phyloP scores from a whole-genome alignment of 2,797 vertebrate genomes.

The Falco concolor region DNA sequence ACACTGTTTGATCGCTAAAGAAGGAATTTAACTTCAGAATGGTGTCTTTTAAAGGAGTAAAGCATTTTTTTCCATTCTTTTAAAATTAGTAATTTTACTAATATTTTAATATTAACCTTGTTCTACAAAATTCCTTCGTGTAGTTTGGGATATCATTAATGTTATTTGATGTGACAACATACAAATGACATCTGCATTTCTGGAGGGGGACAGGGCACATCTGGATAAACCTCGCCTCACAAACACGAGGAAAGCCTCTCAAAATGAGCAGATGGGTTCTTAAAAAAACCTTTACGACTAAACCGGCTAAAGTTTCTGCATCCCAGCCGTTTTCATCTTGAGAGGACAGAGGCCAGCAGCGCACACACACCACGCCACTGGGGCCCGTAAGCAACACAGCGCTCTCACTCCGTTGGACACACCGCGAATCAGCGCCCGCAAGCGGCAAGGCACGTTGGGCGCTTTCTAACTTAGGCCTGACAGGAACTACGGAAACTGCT shows the following conservation, averaged over 20 bases:
- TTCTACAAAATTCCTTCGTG: not conserved
- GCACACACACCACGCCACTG: fast-evolving
- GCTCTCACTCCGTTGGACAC: not conserved
- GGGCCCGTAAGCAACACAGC: not conserved
- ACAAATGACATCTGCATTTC: not conserved
- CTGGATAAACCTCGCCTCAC: not conserved
- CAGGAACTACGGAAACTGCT: too few species aligned
- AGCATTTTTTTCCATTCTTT: not conserved
- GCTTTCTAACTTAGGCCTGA: not conserved
- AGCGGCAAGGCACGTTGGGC: not conserved
- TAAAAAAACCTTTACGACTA: not conserved
- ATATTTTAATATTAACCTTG: not conserved
- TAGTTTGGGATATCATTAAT: not conserved
- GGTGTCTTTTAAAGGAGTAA: not conserved
- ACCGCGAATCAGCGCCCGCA: not conserved
- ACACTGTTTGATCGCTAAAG: not conserved
- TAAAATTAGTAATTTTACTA: not conserved
- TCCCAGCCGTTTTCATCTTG: not conserved
- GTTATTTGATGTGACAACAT: not conserved
- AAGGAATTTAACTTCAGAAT: not conserved
- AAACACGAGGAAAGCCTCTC: not conserved
- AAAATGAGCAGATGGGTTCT: not conserved
- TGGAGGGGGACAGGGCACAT: not conserved
- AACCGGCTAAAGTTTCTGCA: not conserved
- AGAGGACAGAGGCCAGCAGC: not conserved